Evolutionary conservation across 37 sponge, comb jelly and placozoan species (phyloP).

Genomic region (Cladorhizidae sp.): DNA sequence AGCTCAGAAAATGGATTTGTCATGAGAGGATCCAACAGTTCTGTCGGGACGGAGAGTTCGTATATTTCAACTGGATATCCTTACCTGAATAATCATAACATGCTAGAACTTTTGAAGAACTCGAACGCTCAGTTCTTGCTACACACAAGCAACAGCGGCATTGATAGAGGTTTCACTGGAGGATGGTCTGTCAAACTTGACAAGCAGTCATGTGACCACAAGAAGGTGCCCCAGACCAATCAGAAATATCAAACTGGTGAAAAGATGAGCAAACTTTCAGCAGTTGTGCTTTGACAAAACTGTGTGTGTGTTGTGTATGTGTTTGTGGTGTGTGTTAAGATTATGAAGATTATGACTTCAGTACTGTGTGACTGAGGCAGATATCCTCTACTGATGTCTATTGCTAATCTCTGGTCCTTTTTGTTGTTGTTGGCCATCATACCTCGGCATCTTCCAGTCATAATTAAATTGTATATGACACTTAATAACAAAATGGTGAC

Average conservation of each 20-base stretch:
- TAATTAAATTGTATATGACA: too few relatives aligned
- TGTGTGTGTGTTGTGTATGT: too few relatives aligned
- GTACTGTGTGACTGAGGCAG: neutral
- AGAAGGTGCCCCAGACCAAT: constrained; percentile 14
- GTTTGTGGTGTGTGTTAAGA: too few relatives aligned
- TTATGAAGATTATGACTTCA: too few relatives aligned
- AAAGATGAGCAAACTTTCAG: neutral
- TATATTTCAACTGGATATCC: constrained; percentile 1
- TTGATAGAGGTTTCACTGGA: neutral
- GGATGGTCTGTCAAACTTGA: constrained; percentile 7
- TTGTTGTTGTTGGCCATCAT: too few relatives aligned
- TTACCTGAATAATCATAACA: constrained; percentile 12
- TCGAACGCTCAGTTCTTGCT: neutral
- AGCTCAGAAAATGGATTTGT: constrained; percentile 21
- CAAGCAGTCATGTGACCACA: constrained; percentile 27
- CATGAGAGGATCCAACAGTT: neutral
- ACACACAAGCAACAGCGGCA: too few relatives aligned
- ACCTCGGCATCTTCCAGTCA: too few relatives aligned
- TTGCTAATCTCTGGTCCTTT: neutral
- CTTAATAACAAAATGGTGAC: too few relatives aligned
- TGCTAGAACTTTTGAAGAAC: constrained; percentile 24
- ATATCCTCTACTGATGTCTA: neutral
- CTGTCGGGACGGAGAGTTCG: constrained; percentile 1
- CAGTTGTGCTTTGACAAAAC: neutral
- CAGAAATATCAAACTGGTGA: neutral